Evolutionary conservation across 2,888 invertebrate genomes (phyloP).

Genomic region (Perithous albicinctus): DNA sequence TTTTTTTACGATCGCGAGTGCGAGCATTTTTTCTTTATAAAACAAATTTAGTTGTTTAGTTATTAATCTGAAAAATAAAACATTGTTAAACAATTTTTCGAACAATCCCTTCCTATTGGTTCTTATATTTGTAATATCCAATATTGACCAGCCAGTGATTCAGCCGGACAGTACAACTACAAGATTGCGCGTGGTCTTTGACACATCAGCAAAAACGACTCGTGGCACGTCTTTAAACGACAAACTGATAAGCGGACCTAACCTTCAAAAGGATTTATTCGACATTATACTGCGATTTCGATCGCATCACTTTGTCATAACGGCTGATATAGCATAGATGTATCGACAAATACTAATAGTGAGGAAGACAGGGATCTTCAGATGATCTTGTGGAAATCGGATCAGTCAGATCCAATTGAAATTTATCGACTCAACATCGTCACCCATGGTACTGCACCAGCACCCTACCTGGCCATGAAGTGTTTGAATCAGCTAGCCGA

Average conservation of each 20-base stretch:
- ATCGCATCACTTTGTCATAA: constrained; percentile 53
- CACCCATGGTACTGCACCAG: constrained; percentile 47
- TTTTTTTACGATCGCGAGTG: too few relatives aligned
- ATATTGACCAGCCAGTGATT: constrained; percentile 60
- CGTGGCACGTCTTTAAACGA: constrained; percentile 47
- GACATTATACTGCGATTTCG: constrained; percentile 53
- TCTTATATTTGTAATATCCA: too few relatives aligned
- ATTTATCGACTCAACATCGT: constrained; percentile 50
- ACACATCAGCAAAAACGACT: constrained; percentile 58
- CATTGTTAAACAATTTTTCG: too few relatives aligned
- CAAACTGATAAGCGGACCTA: constrained; percentile 42
- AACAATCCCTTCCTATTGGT: too few relatives aligned
- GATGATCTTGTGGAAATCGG: constrained; percentile 51
- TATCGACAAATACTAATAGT: constrained; percentile 51
- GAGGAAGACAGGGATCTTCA: constrained; percentile 47
- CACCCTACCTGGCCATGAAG: constrained; percentile 55
- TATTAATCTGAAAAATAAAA: too few relatives aligned
- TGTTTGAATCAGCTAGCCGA: constrained; percentile 55
- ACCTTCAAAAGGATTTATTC: constrained; percentile 42
- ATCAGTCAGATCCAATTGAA: constrained; percentile 14
- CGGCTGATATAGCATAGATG: constrained; percentile 57
- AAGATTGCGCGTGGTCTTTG: constrained; percentile 37
- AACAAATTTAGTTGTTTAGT: too few relatives aligned
- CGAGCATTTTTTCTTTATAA: too few relatives aligned
- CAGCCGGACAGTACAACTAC: constrained; percentile 47